A percentile compares a stretch with the other conserved stretches of the same genome.
These are phyloP conservation scores for Drosophila koepferae DNA, from an alignment of 2,888 invertebrate genomes.

Conservation along the genomic window DNA sequence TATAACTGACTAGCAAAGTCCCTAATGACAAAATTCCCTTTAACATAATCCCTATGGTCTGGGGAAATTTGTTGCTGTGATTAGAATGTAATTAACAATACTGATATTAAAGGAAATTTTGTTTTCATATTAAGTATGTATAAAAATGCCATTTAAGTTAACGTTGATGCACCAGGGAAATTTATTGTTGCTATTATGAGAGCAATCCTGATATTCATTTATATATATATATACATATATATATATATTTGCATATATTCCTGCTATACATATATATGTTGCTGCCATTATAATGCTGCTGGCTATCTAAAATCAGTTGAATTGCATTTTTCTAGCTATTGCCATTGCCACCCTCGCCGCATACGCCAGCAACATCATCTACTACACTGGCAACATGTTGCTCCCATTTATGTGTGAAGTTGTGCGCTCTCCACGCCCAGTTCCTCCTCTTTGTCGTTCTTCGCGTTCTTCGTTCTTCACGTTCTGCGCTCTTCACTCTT, in stretches of 20 bases:
- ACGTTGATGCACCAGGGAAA: background rate
- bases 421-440: conserved; percentile 61
- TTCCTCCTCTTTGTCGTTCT: conserved; percentile 55
- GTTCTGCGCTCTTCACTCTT: conserved; percentile 32
- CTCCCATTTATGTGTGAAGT: conserved; percentile 80
- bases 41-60: background rate
- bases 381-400: conserved; percentile 68
- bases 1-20: background rate
- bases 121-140: background rate
- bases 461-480: conserved; percentile 31
- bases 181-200: no score
- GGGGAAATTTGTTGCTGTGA: background rate
- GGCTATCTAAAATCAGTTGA: background rate
- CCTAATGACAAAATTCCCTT: background rate
- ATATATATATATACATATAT: no score
- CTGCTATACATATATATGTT: no score
- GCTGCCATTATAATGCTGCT: background rate
- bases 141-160: background rate
- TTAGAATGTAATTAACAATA: no score
- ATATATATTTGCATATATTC: no score
- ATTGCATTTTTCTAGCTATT: background rate
- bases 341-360: conserved; percentile 38
- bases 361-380: conserved; percentile 16
- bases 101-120: background rate
- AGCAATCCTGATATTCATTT: no score